Conservation (phyloP, 2,888 invertebrate genomes). For the Cloeon dipterum region DNA sequence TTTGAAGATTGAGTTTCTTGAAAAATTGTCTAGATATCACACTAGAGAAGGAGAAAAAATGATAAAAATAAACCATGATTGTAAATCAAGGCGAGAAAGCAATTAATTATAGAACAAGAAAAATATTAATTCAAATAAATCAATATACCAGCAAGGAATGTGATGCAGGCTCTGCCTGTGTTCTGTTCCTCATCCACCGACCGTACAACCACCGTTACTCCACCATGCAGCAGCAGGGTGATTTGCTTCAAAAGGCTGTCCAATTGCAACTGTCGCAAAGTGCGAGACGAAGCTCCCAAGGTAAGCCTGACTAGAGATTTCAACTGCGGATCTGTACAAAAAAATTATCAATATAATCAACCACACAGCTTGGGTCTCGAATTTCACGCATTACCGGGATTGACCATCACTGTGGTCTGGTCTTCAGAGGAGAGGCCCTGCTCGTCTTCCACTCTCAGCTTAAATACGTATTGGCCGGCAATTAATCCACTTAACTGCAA, state of each 20-base stretch:
- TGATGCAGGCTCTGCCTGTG: constrained; percentile 34
- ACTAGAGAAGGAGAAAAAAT: no score
- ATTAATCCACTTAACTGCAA: constrained; percentile 56
- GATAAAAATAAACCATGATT: no score
- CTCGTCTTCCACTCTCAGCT: constrained; percentile 70
- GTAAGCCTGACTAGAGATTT: constrained; percentile 61
- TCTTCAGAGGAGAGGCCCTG: constrained; percentile 67
- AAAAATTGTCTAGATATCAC: no score
- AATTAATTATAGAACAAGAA: no score
- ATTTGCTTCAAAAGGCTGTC: constrained; percentile 58
- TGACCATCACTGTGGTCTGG: constrained; percentile 62
- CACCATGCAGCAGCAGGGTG: constrained; percentile 52
- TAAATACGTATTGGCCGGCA: constrained; percentile 70
- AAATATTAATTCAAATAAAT: no score
- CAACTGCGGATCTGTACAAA: constrained; percentile 37
- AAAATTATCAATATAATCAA: not conserved
- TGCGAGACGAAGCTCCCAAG: constrained; percentile 45
- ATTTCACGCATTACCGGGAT: constrained; percentile 22
- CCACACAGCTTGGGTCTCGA: no score
- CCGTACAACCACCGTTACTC: constrained; percentile 26
- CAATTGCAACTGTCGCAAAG: constrained; percentile 43
- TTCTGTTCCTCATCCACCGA: constrained; percentile 28
- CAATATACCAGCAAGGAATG: constrained; percentile 22
- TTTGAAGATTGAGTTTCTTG: no score
- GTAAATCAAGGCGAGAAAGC: no score